Conservation (phyloP, 1,140 invertebrate species). For the Amyelois transitella region DNA sequence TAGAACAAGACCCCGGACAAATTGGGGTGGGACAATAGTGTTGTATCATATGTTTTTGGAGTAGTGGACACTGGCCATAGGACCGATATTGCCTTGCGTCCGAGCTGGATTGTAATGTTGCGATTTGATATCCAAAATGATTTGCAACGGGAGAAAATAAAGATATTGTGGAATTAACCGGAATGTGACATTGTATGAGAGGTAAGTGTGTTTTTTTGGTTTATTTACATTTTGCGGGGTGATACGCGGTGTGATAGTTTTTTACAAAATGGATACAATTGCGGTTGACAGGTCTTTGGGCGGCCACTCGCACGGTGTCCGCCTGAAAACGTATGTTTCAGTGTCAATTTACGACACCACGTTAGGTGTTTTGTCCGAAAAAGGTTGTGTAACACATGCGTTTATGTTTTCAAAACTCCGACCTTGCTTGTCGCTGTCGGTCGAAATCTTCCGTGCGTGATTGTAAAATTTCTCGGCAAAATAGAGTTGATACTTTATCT, state of each 20-base stretch:
- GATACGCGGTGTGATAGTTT: constrained; percentile 34
- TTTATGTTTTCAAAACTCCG: constrained; percentile 42
- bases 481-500: background rate
- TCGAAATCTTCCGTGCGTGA: constrained; percentile 30
- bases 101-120: constrained; percentile 66
- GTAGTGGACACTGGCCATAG: constrained; percentile 66
- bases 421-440: constrained; percentile 37
- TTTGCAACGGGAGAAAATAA: constrained; percentile 61
- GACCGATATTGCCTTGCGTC: constrained; percentile 66
- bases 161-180: constrained; percentile 67
- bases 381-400: constrained; percentile 58
- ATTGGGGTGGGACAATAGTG: constrained; percentile 55
- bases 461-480: background rate
- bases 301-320: constrained; percentile 29
- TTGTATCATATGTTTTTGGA: constrained; percentile 72
- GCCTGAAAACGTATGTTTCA: constrained; percentile 17
- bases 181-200: constrained; percentile 74
- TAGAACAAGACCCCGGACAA: constrained; percentile 41
- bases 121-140: constrained; percentile 67
- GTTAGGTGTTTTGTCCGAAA: constrained; percentile 12
- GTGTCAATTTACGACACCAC: constrained; percentile 5
- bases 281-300: constrained; percentile 40
- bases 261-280: constrained; percentile 60
- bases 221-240: constrained; percentile 64
- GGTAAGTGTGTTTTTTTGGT: constrained; percentile 58